Percentiles rank a stretch among this genome's conserved stretches.
phyloP scores from a whole-genome alignment of 2,888 invertebrate species.

The Rotaria macrura region DNA sequence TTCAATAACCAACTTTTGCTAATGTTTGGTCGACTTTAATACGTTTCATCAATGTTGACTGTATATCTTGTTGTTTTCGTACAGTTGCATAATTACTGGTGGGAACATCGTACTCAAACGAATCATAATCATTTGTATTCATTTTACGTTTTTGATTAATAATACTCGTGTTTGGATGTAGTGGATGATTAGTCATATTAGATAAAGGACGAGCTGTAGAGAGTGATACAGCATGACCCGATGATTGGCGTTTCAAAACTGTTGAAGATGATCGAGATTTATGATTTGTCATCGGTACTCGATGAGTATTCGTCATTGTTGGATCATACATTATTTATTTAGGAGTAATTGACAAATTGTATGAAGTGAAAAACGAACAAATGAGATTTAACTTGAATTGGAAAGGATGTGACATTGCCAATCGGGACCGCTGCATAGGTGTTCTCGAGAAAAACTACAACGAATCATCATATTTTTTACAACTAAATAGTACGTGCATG shows the following conservation, averaged over 20 bases:
- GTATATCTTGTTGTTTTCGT: background rate
- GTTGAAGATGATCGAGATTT: background rate
- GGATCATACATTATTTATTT: background rate
- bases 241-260: background rate
- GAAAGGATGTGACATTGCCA: no score
- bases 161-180: no score
- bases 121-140: background rate
- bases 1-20: background rate
- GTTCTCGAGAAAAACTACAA: no score
- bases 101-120: background rate
- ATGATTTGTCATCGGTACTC: background rate
- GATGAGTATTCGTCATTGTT: background rate
- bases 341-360: no score
- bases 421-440: no score
- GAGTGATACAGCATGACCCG: background rate
- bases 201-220: background rate
- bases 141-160: no score
- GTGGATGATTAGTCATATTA: background rate
- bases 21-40: background rate
- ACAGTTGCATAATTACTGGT: background rate
- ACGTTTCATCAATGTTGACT: background rate
- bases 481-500: no score
- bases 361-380: no score
- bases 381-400: no score
- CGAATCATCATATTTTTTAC: no score